Percentiles rank a stretch among this genome's conserved stretches.
Evolutionary conservation across 2,797 vertebrate species (phyloP).

Genomic region (Pantherophis vulpinus): DNA sequence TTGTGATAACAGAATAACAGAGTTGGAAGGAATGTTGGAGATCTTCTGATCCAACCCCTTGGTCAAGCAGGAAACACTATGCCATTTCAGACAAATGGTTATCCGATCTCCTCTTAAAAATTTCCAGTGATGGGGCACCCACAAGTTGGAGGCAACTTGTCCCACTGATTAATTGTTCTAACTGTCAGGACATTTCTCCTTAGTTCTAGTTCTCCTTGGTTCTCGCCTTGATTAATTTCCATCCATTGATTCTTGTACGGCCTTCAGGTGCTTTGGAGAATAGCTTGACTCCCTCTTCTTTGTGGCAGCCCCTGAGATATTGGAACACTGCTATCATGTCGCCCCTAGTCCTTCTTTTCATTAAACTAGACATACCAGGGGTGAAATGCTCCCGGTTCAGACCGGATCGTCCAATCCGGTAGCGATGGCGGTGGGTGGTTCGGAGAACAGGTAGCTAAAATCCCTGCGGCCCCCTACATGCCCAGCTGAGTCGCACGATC

Average conservation of each 20-base stretch:
- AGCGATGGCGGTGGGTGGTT: no score
- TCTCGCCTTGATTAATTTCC: not conserved
- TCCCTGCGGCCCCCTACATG: no score
- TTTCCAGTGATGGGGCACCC: not conserved
- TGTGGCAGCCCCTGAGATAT: not conserved
- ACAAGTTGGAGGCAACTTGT: not conserved
- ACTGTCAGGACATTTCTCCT: not conserved
- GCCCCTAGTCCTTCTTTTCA: not conserved
- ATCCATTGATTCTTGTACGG: not conserved
- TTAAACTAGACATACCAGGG: not conserved
- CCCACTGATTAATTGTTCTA: not conserved
- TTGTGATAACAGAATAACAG: not conserved
- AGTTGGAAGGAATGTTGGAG: not conserved
- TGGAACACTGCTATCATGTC: not conserved
- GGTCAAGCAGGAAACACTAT: not conserved
- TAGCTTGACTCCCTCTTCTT: not conserved
- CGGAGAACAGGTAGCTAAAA: no score
- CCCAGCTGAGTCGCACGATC: no score
- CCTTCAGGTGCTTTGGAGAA: not conserved
- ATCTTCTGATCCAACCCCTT: not conserved
- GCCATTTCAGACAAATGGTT: not conserved
- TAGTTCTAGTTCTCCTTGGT: not conserved
- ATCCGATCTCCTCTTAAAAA: not conserved
- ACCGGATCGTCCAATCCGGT: no score
- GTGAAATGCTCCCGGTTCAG: no score